These are phyloP conservation scores for Turnix velox DNA, from an alignment of 2,113 vertebrate genomes.

Conservation along the genomic window DNA sequence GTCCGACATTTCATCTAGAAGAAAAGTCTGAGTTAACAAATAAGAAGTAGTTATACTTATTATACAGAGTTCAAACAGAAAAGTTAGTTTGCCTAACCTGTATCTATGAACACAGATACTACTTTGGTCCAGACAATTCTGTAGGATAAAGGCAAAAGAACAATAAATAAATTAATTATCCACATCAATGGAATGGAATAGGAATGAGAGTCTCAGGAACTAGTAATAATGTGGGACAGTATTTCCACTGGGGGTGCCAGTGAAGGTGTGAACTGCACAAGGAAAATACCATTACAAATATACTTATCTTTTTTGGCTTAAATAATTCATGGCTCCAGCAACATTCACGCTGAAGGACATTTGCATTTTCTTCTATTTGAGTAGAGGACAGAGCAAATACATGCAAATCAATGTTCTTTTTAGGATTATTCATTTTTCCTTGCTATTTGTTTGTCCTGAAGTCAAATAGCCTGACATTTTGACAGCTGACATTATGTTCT, in stretches of 20 bases:
- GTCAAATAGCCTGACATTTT: background rate
- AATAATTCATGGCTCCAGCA: background rate
- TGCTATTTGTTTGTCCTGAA: constrained; percentile 5
- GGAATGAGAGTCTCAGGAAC: background rate
- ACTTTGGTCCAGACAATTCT: background rate
- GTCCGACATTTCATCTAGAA: background rate
- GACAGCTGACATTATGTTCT: background rate
- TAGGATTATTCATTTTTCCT: background rate
- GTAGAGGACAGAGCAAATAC: background rate
- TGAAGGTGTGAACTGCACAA: background rate
- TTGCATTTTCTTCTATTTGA: constrained; percentile 16
- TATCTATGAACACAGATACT: background rate
- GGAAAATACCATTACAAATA: background rate
- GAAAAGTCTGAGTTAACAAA: background rate
- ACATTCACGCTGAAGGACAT: background rate
- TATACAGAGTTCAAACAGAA: background rate
- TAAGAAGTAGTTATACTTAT: background rate
- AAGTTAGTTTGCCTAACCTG: background rate
- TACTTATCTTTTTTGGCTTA: background rate
- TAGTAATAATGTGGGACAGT: background rate
- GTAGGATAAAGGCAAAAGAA: background rate
- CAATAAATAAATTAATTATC: background rate
- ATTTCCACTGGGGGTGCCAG: background rate
- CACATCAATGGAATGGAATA: background rate
- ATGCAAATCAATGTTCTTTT: background rate